Conservation (phyloP, 2,113 vertebrate species). For the Cricetomys ansorgei region DNA sequence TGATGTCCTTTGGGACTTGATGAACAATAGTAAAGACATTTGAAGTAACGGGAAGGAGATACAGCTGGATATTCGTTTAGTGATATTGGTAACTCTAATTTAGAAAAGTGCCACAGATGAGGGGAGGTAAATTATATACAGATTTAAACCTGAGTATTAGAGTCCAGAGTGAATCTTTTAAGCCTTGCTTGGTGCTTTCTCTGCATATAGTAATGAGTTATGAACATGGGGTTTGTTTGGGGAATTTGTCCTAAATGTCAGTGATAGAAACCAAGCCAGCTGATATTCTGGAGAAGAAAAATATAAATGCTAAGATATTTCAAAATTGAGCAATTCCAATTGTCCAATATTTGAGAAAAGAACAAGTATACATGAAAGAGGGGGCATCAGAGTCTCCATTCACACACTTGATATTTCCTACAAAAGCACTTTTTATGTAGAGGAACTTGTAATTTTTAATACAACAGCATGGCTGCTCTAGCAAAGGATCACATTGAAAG, state of each 20-base stretch:
- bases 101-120: constrained; percentile 1
- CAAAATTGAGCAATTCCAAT: neutral
- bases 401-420: neutral
- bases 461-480: no score
- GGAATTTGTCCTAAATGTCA: neutral
- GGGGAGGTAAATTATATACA: neutral
- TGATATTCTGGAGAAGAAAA: neutral
- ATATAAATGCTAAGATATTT: neutral
- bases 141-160: neutral
- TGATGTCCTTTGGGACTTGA: neutral
- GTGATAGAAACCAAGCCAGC: neutral
- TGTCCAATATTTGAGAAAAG: neutral
- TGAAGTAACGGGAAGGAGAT: neutral
- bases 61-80: neutral
- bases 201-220: neutral
- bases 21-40: neutral
- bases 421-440: neutral
- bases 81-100: neutral
- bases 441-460: no score
- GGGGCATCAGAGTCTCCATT: neutral
- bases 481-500: no score
- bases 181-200: neutral
- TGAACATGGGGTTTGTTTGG: neutral
- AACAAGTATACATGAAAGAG: neutral
- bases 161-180: neutral